phyloP scores from a whole-genome alignment of 2,888 invertebrate species.

The Augiades crinisus region DNA sequence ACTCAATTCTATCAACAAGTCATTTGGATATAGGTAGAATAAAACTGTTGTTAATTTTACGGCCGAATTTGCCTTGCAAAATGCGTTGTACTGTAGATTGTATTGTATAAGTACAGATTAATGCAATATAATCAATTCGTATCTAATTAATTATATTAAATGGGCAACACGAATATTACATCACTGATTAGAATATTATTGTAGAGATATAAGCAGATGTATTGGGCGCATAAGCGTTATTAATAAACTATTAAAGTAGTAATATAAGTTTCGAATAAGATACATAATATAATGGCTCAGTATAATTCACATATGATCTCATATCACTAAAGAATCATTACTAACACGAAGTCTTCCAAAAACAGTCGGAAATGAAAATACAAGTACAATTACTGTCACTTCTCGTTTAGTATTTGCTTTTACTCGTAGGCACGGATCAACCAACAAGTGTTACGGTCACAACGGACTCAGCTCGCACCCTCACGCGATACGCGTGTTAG shows the following conservation, averaged over 20 bases:
- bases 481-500: constrained; percentile 25
- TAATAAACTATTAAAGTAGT: too few species aligned
- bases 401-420: background rate
- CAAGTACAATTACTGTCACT: background rate
- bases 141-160: constrained; percentile 1
- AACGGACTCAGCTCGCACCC: background rate
- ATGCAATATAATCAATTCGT: background rate
- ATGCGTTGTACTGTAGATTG: too few species aligned
- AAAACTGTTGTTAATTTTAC: background rate
- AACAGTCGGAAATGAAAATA: background rate
- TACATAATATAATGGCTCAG: too few species aligned
- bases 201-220: background rate
- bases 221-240: too few species aligned
- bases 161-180: background rate
- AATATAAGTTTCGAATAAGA: too few species aligned
- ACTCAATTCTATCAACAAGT: too few species aligned
- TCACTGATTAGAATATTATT: background rate
- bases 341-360: too few species aligned
- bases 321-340: too few species aligned
- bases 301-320: too few species aligned
- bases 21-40: too few species aligned
- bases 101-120: too few species aligned
- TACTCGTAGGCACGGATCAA: background rate
- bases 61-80: background rate
- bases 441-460: constrained; percentile 5